phyloP scores from a whole-genome alignment of 64 coral and sea anemone species.

The Pocillopora damicornis region DNA sequence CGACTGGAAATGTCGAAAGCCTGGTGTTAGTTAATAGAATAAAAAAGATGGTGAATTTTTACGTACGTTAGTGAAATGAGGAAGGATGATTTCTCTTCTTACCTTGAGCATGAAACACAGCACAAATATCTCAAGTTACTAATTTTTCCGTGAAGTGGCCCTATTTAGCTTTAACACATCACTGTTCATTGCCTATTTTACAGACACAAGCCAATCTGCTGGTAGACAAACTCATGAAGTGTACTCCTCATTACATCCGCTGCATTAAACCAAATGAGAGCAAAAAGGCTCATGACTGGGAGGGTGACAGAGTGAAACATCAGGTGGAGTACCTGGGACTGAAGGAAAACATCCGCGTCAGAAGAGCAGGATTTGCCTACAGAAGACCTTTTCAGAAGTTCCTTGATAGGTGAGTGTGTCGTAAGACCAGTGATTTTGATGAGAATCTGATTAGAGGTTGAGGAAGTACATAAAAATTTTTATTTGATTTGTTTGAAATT shows the following conservation, averaged over 20 bases:
- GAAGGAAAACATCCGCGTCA: slow-evolving; percentile 95
- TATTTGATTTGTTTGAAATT: no score
- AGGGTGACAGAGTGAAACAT: slow-evolving; percentile 83
- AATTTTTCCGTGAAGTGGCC: no score
- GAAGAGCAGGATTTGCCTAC: slow-evolving; percentile 98
- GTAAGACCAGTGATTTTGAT: background rate
- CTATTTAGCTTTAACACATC: background rate
- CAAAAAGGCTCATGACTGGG: slow-evolving; percentile 94
- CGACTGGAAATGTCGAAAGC: no score
- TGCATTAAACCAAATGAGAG: slow-evolving; percentile 99
- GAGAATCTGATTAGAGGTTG: background rate
- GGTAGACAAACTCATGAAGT: slow-evolving; percentile 89
- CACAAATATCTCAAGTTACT: no score
- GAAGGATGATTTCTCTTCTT: no score
- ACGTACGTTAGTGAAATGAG: no score
- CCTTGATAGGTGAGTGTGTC: slow-evolving; percentile 60
- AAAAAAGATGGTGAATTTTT: no score
- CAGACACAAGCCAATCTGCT: slow-evolving; percentile 89
- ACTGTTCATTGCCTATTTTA: background rate
- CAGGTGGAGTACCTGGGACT: slow-evolving; percentile 94
- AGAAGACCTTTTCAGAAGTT: slow-evolving; percentile 92
- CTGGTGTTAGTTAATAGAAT: no score
- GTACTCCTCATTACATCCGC: slow-evolving; percentile 95
- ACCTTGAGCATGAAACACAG: no score
- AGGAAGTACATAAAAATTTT: no score